Base-by-base conservation (phyloP, 2,888 invertebrate genomes). In the Chrysina gloriosa region DNA sequence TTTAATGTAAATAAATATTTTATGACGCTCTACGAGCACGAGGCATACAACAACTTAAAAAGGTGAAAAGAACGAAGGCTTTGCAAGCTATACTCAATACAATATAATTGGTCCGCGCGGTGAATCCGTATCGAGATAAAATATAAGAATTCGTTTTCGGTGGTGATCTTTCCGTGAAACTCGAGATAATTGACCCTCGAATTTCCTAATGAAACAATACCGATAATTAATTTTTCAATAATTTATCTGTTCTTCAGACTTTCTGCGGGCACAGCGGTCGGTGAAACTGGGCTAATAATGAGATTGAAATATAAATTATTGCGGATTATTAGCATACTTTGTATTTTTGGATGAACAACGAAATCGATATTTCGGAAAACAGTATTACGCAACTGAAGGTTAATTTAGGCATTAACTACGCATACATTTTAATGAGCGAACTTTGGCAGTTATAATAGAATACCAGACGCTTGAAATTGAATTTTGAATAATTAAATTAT, bases 141-240 rank as follows among this genome's bases (percentile, higher is more conserved):
- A 58, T 34, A 58, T 39, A 58, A 39, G 58, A 58, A 39, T 39
- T 39, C 14, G 23, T 58, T 39, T 23, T 25, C 39, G 27, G n/a
- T 19, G 23, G 34, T 58, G 42, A 58, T 42, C 58, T 14, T 7
- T 58, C 25, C 42, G 25, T 39, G 14, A 14, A 3, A 6, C 34
- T 16, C 11, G 25, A 36, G 36, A 36, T 25, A 39, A 58, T 25
- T 23, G 39, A 39, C 58, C 39, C 42, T 58, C 31, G 58, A 58
- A 39, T 39, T 58, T 39, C 58, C n/a, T 39, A 56, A 23, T 25
- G 39, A n/a, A 56, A 25, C 56, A 36, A 56, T 56, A 58, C 34
- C 39, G 39, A 39, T 58, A 58, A 58, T 58, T 39, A 39, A 58
- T 58, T 58, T 58, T 58, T 58, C 58, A 58, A 58, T 58, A 39